Conservation (phyloP, 2,888 invertebrate genomes). For the Ethmia dodecea region DNA sequence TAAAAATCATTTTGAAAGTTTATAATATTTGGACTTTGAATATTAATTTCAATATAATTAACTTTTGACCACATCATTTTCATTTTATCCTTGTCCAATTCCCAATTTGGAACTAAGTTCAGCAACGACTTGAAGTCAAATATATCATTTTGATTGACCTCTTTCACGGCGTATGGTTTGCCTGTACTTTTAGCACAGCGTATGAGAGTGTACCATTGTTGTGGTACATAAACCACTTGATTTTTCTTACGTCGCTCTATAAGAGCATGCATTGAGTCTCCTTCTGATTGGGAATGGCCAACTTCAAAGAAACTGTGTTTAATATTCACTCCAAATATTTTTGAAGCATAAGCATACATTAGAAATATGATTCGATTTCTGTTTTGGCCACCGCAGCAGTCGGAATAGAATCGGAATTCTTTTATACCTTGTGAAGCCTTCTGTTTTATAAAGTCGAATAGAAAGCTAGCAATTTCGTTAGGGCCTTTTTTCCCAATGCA, state of each 20-base stretch:
- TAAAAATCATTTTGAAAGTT: neutral
- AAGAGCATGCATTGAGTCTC: neutral
- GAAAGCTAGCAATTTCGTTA: neutral
- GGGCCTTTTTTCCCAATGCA: neutral
- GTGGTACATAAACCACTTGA: constrained; percentile 6
- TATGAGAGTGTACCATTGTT: constrained; percentile 7
- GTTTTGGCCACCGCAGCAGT: neutral
- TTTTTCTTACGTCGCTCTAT: neutral
- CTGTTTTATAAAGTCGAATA: neutral
- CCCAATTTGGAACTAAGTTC: constrained; percentile 1
- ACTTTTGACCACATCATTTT: constrained; percentile 1
- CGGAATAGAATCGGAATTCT: neutral
- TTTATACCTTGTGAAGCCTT: neutral
- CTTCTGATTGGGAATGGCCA: neutral
- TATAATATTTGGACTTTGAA: neutral
- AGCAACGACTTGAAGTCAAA: constrained; percentile 4
- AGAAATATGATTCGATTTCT: neutral
- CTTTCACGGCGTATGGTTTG: constrained; percentile 4
- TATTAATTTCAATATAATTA: neutral
- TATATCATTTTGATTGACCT: constrained; percentile 6
- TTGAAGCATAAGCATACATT: neutral
- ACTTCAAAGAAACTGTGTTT: neutral
- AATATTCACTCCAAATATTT: neutral
- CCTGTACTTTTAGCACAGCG: constrained; percentile 5
- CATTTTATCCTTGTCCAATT: constrained; percentile 3